A percentile compares a stretch with the other conserved stretches of the same genome.
These are phyloP conservation scores for Arothron firmamentum DNA, from an alignment of 2,113 vertebrate species.

Conservation along the genomic window DNA sequence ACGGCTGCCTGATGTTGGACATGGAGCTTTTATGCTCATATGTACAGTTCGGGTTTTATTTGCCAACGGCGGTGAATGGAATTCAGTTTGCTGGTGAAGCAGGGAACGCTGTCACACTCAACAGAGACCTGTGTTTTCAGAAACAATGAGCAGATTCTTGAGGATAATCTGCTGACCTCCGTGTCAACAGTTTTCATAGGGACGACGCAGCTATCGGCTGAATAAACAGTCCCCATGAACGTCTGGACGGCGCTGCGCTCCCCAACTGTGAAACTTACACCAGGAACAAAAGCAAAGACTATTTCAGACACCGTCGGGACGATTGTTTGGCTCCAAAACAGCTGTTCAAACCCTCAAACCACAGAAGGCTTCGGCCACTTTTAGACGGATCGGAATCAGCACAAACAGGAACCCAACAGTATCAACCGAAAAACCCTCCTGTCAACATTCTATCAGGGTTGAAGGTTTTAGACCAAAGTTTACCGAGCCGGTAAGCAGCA, in stretches of 20 bases:
- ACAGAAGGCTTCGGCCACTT: slow-evolving; percentile 5
- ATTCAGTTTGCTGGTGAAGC: background rate
- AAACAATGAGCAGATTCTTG: slow-evolving; percentile 28
- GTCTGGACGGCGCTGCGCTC: background rate
- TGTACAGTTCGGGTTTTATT: slow-evolving; percentile 12
- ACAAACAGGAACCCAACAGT: background rate
- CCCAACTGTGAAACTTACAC: slow-evolving; percentile 10
- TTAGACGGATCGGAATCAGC: background rate
- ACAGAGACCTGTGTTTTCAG: slow-evolving; percentile 11
- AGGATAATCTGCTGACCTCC: slow-evolving; percentile 11
- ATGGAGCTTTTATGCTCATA: background rate
- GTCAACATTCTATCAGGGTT: no score
- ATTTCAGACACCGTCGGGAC: background rate
- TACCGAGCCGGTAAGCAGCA: slow-evolving; percentile 30
- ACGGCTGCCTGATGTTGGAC: no score
- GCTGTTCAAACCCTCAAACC: slow-evolving; percentile 28
- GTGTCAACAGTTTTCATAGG: slow-evolving; percentile 7
- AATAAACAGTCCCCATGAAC: background rate
- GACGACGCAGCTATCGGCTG: slow-evolving; percentile 1
- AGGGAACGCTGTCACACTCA: slow-evolving; percentile 7
- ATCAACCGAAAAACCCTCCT: background rate
- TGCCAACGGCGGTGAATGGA: slow-evolving; percentile 8
- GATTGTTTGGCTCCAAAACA: slow-evolving; percentile 1
- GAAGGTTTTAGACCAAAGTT: no score
- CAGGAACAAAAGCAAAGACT: slow-evolving; percentile 7